Evolutionary conservation across 2,888 invertebrate species (phyloP).

Genomic region (Caenorhabditis becei): DNA sequence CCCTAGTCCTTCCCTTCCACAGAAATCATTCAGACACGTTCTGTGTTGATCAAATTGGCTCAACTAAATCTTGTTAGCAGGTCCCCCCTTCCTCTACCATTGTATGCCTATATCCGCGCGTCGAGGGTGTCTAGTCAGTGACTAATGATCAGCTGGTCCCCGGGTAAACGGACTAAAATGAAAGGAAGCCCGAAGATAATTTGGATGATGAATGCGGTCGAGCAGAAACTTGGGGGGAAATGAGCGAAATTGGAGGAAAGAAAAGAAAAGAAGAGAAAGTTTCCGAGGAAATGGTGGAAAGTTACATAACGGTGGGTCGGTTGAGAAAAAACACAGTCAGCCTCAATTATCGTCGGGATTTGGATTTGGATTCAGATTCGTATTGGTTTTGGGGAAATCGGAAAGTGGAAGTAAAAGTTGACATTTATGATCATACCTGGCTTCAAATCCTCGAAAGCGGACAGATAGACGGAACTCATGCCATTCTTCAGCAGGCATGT

Average conservation of each 20-base stretch:
- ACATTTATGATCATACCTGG: conserved; percentile 64
- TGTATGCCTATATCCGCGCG: conserved; percentile 55
- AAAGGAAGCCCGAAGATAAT: conserved; percentile 36
- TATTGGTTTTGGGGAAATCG: background rate
- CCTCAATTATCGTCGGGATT: conserved; percentile 40
- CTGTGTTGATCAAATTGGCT: conserved; percentile 60
- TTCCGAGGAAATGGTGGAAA: conserved; percentile 3
- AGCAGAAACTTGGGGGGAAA: conserved; percentile 27
- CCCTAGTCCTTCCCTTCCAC: conserved; percentile 14
- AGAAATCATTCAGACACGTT: conserved; percentile 41
- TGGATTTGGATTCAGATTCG: background rate
- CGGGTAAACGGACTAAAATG: conserved; percentile 7
- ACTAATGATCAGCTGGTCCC: conserved; percentile 50
- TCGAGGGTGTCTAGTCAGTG: conserved; percentile 25
- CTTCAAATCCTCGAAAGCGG: conserved; percentile 73
- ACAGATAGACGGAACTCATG: conserved; percentile 75
- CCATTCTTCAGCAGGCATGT: conserved; percentile 76
- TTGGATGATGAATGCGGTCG: conserved; percentile 43
- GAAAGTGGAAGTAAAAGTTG: conserved; percentile 11
- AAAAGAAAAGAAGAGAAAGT: conserved; percentile 21
- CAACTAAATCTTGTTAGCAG: conserved; percentile 62
- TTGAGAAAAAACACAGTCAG: conserved; percentile 2
- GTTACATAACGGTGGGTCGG: conserved; percentile 32
- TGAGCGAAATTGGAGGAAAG: background rate
- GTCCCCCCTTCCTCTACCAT: conserved; percentile 36